Evolutionary conservation across 1,140 invertebrate species (phyloP), one percentile per base, ranked within the genome.

Genomic region (Drosophila mojavensis): DNA sequence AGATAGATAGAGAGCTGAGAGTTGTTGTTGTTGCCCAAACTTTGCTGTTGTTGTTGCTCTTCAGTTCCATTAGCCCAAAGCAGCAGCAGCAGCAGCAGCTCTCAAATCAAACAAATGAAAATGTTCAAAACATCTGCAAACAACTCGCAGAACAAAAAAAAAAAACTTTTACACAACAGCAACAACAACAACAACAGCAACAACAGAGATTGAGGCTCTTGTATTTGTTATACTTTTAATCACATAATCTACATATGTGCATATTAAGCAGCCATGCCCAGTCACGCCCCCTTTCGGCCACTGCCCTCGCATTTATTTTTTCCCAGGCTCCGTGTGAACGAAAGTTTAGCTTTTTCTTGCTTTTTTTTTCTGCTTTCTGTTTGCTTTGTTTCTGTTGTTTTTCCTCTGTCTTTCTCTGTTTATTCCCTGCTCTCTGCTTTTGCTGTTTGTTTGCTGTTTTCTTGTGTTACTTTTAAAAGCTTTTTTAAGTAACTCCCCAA

Each of bases 161-260:
- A 51, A 48, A 68, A 70, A 63, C 58, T 63, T 69, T 53, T 69
- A 4, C 24, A 58, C 66, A 63, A 64, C 68, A 68, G 20, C 36
- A 73, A 47, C 50, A 74, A 24, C 50, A 64, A 41, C 15, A 33
- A 58, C 66, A 63, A 56, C 60, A 60, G 28, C 28, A 67, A 30
- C 41, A 63, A 51, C 47, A 61, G n/a, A 36, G 17, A 20, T 50
- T 24, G 41, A 9, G n/a, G 33, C 33, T 33, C 9, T 54, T 50
- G 47, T 56, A 51, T 75, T 64, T 61, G 61, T 61, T 81, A 74
- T 75, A 67, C 81, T 72, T 77, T 86, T 81, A 83, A 90, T 90
- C 79, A 80, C 58, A 75, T 90, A 90, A 90, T 90, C 88, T 90
- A 78, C 82, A 85, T 85, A 83, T 90, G 86, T 75, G 79, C 79